These are phyloP conservation scores for Entomobrya proxima DNA, from an alignment of 2,888 invertebrate species.

Conservation along the genomic window DNA sequence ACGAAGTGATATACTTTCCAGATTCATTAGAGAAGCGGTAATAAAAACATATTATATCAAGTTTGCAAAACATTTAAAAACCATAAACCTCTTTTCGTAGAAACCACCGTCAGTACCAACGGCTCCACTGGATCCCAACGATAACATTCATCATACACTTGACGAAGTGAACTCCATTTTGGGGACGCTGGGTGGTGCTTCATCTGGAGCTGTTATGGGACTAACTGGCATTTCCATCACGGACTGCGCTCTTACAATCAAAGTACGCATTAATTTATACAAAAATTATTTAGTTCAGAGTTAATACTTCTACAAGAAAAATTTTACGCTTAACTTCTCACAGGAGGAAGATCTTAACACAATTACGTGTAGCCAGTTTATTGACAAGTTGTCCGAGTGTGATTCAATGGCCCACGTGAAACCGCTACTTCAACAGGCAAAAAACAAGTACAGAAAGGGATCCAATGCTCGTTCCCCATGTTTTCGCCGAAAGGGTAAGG, in stretches of 20 bases:
- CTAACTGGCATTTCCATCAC: slow-evolving; percentile 69
- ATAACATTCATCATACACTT: slow-evolving; percentile 57
- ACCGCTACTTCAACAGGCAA: slow-evolving; percentile 68
- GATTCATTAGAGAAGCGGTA: no score
- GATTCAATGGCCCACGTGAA: slow-evolving; percentile 69
- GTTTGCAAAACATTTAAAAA: background rate
- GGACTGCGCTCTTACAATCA: slow-evolving; percentile 67
- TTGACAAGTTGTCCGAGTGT: slow-evolving; percentile 67
- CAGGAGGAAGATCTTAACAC: slow-evolving; percentile 63
- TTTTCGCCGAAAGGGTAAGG: slow-evolving; percentile 44
- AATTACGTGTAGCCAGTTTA: slow-evolving; percentile 66
- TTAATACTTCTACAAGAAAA: background rate
- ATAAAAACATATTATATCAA: no score
- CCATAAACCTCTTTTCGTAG: background rate
- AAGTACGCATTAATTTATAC: slow-evolving; percentile 42
- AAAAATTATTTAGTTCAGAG: background rate
- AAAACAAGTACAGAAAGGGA: slow-evolving; percentile 66
- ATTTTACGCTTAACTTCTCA: background rate
- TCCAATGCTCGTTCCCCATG: slow-evolving; percentile 67
- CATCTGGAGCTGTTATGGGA: slow-evolving; percentile 63
- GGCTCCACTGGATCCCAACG: slow-evolving; percentile 68
- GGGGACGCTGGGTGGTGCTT: slow-evolving; percentile 63
- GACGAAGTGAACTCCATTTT: slow-evolving; percentile 63
- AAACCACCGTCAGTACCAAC: slow-evolving; percentile 61
- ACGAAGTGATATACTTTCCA: no score